These are phyloP conservation scores for Eulemur rubriventer DNA, from an alignment of 2,797 vertebrate species.

Conservation along the genomic window DNA sequence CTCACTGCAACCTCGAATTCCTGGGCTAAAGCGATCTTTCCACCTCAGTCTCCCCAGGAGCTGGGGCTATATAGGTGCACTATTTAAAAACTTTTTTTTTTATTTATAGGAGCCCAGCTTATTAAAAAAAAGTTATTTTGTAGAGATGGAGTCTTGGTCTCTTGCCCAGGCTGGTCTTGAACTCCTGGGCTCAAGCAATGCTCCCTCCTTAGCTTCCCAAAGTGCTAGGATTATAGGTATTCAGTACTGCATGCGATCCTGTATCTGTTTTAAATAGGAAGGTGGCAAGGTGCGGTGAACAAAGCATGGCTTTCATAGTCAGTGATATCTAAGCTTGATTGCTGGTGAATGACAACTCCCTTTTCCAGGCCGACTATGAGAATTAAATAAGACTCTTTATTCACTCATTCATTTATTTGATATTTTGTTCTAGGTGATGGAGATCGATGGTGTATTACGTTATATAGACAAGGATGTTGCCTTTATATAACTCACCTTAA, in stretches of 20 bases:
- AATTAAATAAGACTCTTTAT: not conserved
- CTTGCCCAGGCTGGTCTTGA: too few species aligned
- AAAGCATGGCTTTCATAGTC: not conserved
- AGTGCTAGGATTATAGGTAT: too few species aligned
- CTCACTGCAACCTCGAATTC: too few species aligned
- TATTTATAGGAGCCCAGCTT: too few species aligned
- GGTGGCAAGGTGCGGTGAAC: not conserved
- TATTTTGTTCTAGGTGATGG: not conserved
- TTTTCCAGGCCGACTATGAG: not conserved
- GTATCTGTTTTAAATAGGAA: conserved; percentile 16
- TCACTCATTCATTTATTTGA: not conserved
- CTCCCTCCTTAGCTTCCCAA: too few species aligned
- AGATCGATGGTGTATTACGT: not conserved
- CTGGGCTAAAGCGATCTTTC: too few species aligned
- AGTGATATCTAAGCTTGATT: not conserved
- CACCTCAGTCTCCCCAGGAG: too few species aligned
- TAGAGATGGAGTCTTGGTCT: too few species aligned
- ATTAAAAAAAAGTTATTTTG: too few species aligned
- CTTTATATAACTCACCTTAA: not conserved
- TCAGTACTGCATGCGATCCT: not conserved
- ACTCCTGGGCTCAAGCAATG: too few species aligned
- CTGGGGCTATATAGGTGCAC: too few species aligned
- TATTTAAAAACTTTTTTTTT: too few species aligned
- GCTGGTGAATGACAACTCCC: not conserved
- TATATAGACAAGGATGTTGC: not conserved